Percentiles rank a stretch among this genome's conserved stretches.
These are phyloP conservation scores for Arremon aurantiirostris DNA, from an alignment of 2,797 vertebrate genomes.

Conservation along the genomic window DNA sequence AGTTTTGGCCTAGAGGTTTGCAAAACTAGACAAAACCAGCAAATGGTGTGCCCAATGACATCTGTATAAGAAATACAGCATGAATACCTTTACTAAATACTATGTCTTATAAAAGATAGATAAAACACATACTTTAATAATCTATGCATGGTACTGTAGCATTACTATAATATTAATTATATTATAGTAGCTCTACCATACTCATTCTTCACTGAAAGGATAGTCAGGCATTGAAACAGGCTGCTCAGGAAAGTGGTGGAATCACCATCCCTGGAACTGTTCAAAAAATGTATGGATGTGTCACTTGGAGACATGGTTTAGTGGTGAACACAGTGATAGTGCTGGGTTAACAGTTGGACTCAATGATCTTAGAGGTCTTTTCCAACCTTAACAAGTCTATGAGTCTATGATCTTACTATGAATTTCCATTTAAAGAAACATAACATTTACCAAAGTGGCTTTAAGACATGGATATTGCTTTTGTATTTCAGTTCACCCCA, in stretches of 20 bases:
- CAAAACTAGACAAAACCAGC: background rate
- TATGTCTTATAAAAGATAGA: background rate
- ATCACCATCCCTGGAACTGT: background rate
- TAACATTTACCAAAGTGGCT: background rate
- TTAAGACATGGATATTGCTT: background rate
- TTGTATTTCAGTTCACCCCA: background rate
- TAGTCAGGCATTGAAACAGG: background rate
- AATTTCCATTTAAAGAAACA: background rate
- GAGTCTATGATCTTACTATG: background rate
- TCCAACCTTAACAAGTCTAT: background rate
- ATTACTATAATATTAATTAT: background rate
- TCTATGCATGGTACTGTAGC: background rate
- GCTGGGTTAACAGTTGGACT: background rate
- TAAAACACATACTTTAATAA: background rate
- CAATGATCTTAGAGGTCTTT: background rate
- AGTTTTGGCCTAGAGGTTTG: background rate
- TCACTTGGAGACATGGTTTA: background rate
- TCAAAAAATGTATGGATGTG: background rate
- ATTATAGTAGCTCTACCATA: background rate
- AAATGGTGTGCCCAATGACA: background rate
- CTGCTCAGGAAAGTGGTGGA: background rate
- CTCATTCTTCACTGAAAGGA: background rate
- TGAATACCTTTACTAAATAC: background rate
- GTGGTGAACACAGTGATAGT: background rate
- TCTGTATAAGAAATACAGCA: background rate